Conservation (phyloP, 2,888 invertebrate genomes). For the Ormyrus nitidulus region DNA sequence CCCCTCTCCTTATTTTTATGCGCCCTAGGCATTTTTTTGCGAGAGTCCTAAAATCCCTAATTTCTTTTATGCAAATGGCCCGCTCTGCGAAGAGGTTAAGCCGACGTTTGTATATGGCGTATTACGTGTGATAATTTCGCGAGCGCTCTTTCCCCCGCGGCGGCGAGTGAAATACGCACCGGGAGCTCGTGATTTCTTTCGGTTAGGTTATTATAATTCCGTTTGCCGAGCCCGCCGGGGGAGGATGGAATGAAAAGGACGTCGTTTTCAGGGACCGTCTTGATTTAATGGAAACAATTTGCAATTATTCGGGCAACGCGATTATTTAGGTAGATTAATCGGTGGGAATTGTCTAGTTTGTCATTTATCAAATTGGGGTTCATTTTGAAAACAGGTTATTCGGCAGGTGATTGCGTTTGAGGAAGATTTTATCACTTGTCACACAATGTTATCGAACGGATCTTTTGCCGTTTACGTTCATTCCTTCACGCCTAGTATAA, state of each 20-base stretch:
- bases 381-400: too few species aligned
- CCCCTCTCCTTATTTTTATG: conserved; percentile 40
- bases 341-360: too few species aligned
- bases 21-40: conserved; percentile 35
- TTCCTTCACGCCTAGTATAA: too few species aligned
- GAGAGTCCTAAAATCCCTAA: conserved; percentile 40
- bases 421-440: too few species aligned
- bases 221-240: not conserved
- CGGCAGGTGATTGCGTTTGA: too few species aligned
- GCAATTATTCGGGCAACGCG: not conserved
- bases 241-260: too few species aligned
- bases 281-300: too few species aligned
- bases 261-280: too few species aligned
- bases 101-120: conserved; percentile 10
- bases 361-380: too few species aligned
- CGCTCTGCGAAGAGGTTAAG: not conserved
- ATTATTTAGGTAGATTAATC: too few species aligned
- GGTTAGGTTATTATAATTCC: not conserved
- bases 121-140: conserved; percentile 21
- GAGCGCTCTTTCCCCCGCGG: not conserved
- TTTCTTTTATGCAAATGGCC: conserved; percentile 53
- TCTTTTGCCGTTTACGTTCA: too few species aligned
- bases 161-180: not conserved
- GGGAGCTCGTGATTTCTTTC: conserved; percentile 1
- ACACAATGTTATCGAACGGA: too few species aligned